Conservation (phyloP, 2,888 invertebrate species). For the Carterocephalus palaemon region DNA sequence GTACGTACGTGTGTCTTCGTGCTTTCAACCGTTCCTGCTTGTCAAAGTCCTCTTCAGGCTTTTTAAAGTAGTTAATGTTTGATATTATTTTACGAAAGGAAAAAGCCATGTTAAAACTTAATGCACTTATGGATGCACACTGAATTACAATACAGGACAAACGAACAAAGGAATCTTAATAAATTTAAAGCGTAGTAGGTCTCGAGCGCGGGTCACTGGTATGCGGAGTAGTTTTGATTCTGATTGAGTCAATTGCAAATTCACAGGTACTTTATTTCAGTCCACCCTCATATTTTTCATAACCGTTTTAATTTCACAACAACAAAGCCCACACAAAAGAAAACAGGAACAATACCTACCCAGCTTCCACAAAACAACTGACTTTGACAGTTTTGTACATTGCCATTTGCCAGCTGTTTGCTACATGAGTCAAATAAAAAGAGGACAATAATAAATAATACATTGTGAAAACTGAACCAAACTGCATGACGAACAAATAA, state of each 20-base stretch:
- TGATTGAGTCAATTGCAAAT: background rate
- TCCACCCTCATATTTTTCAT: constrained; percentile 22
- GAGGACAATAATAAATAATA: no score
- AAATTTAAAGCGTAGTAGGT: background rate
- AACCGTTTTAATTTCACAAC: constrained; percentile 5
- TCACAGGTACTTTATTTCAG: constrained; percentile 9
- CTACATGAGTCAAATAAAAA: no score
- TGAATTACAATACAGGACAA: background rate
- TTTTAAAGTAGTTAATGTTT: constrained; percentile 67
- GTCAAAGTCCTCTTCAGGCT: constrained; percentile 39
- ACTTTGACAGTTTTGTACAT: no score
- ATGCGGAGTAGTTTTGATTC: background rate
- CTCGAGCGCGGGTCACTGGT: background rate
- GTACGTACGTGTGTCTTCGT: constrained; percentile 30
- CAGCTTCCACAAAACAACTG: no score
- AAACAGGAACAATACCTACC: no score
- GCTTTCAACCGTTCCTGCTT: constrained; percentile 26
- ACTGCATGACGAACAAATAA: no score
- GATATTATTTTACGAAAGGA: constrained; percentile 67
- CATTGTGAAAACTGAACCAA: no score
- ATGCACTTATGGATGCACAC: background rate
- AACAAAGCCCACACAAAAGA: background rate
- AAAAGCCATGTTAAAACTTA: constrained; percentile 66
- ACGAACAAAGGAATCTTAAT: constrained; percentile 16
- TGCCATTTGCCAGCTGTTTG: no score